Conservation (phyloP, 37 sponge, comb jelly and placozoan species). For the Tethya wilhelma region DNA sequence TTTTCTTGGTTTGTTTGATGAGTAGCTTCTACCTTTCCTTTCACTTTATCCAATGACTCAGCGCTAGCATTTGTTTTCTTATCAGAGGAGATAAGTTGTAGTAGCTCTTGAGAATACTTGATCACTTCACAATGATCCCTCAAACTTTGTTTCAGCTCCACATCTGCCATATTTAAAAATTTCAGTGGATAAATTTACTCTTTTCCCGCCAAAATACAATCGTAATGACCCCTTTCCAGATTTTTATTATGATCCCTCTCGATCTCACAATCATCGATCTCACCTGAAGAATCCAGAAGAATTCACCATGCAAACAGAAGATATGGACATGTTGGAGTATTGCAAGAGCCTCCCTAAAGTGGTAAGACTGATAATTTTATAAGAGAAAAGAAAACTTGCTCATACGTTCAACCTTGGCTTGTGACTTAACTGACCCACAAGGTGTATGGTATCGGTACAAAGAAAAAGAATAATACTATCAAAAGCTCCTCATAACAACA, state of each 20-base stretch:
- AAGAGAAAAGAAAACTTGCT: neutral
- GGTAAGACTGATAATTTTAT: slow-evolving; percentile 32
- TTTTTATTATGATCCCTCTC: neutral
- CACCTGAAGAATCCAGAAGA: no score
- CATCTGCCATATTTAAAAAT: neutral
- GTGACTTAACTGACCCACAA: no score
- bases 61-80: neutral
- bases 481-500: no score
- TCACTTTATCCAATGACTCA: neutral
- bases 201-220: neutral
- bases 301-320: neutral
- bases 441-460: no score
- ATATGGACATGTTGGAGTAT: slow-evolving; percentile 1
- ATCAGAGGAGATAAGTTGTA: slow-evolving; percentile 1
- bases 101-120: neutral
- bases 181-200: neutral
- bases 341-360: slow-evolving; percentile 55
- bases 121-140: neutral
- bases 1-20: no score
- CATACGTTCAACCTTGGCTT: neutral
- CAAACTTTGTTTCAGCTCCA: neutral
- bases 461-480: no score
- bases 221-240: neutral
- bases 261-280: no score
- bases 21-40: neutral